Evolutionary conservation across 2,113 vertebrate genomes (phyloP).

Genomic region (Phoenicopterus ruber): DNA sequence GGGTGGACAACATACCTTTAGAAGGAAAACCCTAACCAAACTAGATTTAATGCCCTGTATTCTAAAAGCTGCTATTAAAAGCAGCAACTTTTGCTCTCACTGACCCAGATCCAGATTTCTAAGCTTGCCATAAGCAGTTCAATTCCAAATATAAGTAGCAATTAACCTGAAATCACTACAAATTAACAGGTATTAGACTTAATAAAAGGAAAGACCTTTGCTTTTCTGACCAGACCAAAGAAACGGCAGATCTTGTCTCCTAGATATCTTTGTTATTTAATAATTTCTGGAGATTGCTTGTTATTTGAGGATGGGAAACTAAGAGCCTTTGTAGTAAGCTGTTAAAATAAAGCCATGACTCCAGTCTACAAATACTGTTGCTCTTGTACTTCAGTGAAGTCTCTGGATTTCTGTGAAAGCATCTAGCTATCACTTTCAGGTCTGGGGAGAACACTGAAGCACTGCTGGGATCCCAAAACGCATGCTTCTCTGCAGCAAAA

Average conservation of each 20-base stretch:
- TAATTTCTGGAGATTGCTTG: not conserved
- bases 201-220: not conserved
- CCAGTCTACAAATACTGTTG: not conserved
- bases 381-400: not conserved
- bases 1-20: not conserved
- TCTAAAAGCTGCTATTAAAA: not conserved
- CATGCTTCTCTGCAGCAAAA: not conserved
- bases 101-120: not conserved
- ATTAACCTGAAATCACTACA: not conserved
- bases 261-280: not conserved
- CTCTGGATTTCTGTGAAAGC: not conserved
- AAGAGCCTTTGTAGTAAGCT: not conserved
- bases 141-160: not conserved
- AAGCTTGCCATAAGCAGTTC: not conserved
- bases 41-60: not conserved
- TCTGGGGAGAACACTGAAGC: not conserved
- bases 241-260: not conserved
- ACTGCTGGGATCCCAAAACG: not conserved
- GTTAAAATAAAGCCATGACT: not conserved
- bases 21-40: not conserved
- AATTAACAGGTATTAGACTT: not conserved
- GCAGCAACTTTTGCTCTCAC: not conserved
- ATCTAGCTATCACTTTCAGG: not conserved
- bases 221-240: not conserved
- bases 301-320: not conserved